Evolutionary conservation across 2,888 invertebrate species (phyloP).

Genomic region (Rhagium mordax): DNA sequence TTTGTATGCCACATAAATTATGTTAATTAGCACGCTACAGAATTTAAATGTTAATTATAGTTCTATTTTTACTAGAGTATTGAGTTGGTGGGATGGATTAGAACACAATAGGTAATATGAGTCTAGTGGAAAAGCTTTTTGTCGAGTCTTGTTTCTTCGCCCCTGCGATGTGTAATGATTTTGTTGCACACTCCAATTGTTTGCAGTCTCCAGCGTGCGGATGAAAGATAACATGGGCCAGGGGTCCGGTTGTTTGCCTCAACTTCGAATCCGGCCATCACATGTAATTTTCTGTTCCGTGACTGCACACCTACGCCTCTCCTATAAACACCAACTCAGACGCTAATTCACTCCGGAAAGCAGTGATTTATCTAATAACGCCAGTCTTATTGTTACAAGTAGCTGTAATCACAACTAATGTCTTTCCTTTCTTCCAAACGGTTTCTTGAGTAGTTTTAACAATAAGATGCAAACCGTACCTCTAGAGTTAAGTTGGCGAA

Average conservation of each 20-base stretch:
- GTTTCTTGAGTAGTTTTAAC: slow-evolving; percentile 15
- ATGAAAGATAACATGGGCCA: slow-evolving; percentile 49
- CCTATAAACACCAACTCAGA: slow-evolving; percentile 55
- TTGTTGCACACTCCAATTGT: slow-evolving; percentile 57
- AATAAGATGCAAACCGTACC: neutral
- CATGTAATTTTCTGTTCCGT: slow-evolving; percentile 57
- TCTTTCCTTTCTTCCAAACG: slow-evolving; percentile 31
- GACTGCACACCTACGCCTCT: slow-evolving; percentile 56
- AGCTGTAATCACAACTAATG: slow-evolving; percentile 56
- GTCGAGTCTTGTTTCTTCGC: slow-evolving; percentile 42
- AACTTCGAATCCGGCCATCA: slow-evolving; percentile 55
- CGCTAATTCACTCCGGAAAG: slow-evolving; percentile 64
- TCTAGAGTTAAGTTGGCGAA: neutral
- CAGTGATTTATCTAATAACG: slow-evolving; percentile 65
- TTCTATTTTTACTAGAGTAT: neutral
- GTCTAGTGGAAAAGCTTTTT: slow-evolving; percentile 41
- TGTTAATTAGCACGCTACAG: neutral
- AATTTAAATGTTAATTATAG: neutral
- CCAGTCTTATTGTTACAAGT: slow-evolving; percentile 62
- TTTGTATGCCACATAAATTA: neutral
- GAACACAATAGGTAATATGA: slow-evolving; percentile 47
- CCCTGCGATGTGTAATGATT: slow-evolving; percentile 52
- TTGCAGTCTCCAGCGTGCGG: slow-evolving; percentile 47
- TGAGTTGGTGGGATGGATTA: slow-evolving; percentile 37
- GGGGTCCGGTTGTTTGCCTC: slow-evolving; percentile 45